These are phyloP conservation scores for Arctia plantaginis DNA, from an alignment of 2,888 invertebrate genomes.

Conservation along the genomic window DNA sequence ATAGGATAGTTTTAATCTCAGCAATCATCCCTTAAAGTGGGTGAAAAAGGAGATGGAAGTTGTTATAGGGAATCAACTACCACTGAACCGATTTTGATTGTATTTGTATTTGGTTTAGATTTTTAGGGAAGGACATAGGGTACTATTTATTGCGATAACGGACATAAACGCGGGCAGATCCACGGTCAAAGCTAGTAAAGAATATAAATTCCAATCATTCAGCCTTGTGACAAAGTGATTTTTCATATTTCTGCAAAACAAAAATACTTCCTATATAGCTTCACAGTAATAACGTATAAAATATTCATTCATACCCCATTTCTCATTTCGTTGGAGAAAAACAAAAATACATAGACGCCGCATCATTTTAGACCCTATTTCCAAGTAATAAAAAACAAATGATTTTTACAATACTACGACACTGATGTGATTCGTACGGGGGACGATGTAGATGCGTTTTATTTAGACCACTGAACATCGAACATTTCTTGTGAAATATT, in stretches of 20 bases:
- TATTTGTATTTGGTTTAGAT: too few relatives aligned
- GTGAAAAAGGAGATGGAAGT: too few relatives aligned
- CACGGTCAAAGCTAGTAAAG: too few relatives aligned
- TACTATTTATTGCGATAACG: too few relatives aligned
- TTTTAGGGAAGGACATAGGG: too few relatives aligned
- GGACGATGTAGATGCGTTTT: background rate
- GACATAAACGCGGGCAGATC: too few relatives aligned
- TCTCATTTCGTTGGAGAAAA: slow-evolving; percentile 57
- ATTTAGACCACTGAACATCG: background rate
- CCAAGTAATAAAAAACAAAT: slow-evolving; percentile 71
- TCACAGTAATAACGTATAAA: slow-evolving; percentile 47
- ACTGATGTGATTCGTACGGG: slow-evolving; percentile 31
- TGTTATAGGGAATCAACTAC: too few relatives aligned
- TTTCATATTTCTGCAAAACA: slow-evolving; percentile 14
- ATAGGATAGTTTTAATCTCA: too few relatives aligned
- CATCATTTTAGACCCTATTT: slow-evolving; percentile 64
- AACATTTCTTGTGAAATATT: background rate
- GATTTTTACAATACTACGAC: slow-evolving; percentile 57
- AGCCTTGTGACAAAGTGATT: background rate
- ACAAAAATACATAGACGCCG: slow-evolving; percentile 47
- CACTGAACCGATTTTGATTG: too few relatives aligned
- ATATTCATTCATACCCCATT: slow-evolving; percentile 58
- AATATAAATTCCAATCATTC: background rate
- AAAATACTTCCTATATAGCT: slow-evolving; percentile 10
- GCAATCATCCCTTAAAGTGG: too few relatives aligned